Conservation (phyloP, 2,888 invertebrate genomes). For the Apocheima hispidaria region DNA sequence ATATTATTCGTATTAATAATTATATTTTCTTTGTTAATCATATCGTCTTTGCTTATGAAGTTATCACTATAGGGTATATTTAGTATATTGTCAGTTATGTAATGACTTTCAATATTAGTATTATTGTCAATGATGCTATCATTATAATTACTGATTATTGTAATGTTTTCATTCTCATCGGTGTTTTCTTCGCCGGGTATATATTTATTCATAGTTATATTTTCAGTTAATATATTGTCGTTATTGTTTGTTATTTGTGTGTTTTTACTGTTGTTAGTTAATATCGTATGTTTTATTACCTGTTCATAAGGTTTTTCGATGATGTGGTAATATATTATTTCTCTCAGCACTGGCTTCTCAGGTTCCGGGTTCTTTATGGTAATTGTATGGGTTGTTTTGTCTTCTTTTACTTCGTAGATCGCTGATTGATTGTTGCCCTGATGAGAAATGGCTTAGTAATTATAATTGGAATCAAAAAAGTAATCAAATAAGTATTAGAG, state of each 20-base stretch:
- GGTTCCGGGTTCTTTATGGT: constrained; percentile 47
- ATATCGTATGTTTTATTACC: constrained; percentile 22
- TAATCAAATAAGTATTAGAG: neutral
- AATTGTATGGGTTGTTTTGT: constrained; percentile 34
- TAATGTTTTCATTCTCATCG: neutral
- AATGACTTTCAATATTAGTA: neutral
- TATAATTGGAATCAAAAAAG: neutral
- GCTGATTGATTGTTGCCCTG: constrained; percentile 19
- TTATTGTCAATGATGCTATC: neutral
- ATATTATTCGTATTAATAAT: neutral
- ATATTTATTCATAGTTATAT: neutral
- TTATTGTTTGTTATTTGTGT: neutral
- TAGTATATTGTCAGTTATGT: neutral
- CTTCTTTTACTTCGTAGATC: constrained; percentile 50
- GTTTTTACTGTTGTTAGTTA: neutral
- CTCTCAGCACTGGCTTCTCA: constrained; percentile 50
- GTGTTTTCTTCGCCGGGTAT: neutral
- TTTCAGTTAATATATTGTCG: neutral
- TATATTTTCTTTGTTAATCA: neutral
- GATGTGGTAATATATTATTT: constrained; percentile 58
- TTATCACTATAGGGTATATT: neutral
- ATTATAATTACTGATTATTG: neutral
- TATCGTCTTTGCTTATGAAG: neutral
- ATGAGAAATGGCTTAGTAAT: neutral
- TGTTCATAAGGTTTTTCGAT: constrained; percentile 53